Conservation (phyloP, 2,113 vertebrate species). For the Chloebia gouldiae region DNA sequence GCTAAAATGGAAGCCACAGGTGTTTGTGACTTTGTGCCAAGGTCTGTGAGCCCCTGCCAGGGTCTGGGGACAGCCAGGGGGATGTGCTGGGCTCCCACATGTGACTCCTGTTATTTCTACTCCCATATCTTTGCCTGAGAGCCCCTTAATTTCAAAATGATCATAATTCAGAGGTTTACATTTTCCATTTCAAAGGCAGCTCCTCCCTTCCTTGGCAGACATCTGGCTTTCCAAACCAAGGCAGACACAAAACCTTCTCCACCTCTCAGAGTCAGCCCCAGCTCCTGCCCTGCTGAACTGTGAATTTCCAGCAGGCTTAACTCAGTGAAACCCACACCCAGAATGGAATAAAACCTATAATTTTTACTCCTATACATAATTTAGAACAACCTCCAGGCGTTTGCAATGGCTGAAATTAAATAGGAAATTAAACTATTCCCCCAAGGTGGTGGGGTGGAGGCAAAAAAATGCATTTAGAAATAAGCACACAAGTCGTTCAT, state of each 20-base stretch:
- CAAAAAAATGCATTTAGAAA: slow-evolving; percentile 4
- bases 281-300: background rate
- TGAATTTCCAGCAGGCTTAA: background rate
- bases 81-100: no score
- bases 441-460: background rate
- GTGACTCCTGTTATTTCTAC: background rate
- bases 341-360: background rate
- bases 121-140: no score
- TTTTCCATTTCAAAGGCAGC: no score
- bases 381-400: slow-evolving; percentile 15
- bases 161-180: no score
- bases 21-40: no score
- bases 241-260: background rate
- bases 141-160: no score
- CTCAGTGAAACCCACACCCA: background rate
- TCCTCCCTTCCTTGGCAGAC: no score
- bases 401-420: slow-evolving; percentile 46
- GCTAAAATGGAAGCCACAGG: no score
- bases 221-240: background rate
- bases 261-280: background rate
- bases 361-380: slow-evolving; percentile 22
- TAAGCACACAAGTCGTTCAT: background rate
- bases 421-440: slow-evolving; percentile 51
- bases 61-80: no score
- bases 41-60: no score